Conservation (phyloP, 2,888 invertebrate genomes). For the Cephus nigrinus region DNA sequence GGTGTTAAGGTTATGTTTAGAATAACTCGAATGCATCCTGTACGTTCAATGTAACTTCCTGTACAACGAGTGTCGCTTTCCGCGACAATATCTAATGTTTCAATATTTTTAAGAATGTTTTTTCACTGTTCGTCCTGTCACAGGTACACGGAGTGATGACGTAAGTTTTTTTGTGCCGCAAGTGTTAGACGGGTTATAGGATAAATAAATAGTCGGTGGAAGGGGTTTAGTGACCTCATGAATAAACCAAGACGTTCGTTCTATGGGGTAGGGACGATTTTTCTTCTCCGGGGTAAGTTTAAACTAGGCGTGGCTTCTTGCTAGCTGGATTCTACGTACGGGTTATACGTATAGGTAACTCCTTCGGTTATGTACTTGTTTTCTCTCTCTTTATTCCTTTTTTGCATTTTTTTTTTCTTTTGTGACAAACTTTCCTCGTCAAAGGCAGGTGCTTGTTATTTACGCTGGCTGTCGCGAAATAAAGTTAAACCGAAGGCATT, state of each 20-base stretch:
- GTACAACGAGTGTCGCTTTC: not conserved
- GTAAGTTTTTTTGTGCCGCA: not conserved
- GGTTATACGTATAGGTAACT: not conserved
- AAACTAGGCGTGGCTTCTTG: not conserved
- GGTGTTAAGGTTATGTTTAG: not conserved
- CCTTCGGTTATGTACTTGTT: not conserved
- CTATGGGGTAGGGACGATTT: conserved; percentile 36
- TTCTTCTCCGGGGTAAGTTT: conserved; percentile 29
- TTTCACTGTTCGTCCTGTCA: not conserved
- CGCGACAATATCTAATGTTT: not conserved
- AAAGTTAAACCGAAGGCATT: not conserved
- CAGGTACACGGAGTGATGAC: not conserved
- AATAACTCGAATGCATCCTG: not conserved
- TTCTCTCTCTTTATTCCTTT: not conserved
- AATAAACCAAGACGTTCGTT: conserved; percentile 40
- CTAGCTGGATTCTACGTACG: not conserved
- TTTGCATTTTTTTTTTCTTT: not conserved
- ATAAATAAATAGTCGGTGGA: not conserved
- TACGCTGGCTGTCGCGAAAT: not conserved
- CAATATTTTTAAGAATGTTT: not conserved
- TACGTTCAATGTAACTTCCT: not conserved
- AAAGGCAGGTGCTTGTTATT: not conserved
- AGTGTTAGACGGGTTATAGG: not conserved
- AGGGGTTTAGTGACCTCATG: conserved; percentile 46
- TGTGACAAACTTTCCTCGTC: not conserved